Base-by-base conservation (phyloP, 2,888 invertebrate genomes). In the Tromatobia lineatoria region DNA sequence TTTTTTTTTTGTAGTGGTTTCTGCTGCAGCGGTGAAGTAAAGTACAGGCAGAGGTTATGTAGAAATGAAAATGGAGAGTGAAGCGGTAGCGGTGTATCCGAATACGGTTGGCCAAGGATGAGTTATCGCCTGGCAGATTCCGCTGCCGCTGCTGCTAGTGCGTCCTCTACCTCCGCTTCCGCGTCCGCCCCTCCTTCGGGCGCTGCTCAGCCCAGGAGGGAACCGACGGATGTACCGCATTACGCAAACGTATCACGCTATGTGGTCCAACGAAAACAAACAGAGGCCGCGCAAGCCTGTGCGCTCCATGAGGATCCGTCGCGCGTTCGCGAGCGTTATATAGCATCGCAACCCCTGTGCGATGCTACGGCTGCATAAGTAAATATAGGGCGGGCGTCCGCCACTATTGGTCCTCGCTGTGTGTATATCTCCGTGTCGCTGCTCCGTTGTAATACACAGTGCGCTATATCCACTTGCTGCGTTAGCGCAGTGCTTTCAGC, bases 211-310 rank as follows among this genome's bases (percentile, higher is more conserved):
- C 83, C 85, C 85, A 77, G 66, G 57, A 80, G 80, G 79, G 79
- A 85, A 83, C 79, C 82, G 73, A 80, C 87, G 89, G 91, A 91
- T 90, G 89, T 88, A 89, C 90, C 90, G 91, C 91, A 93, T 93
- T 93, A 93, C 92, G 92, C 93, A 93, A 93, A 93, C 92, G 92
- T 93, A 93, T 93, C 92, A 92, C 93, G 93, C 92, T 93, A 93
- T 93, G 92, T 93, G 91, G 92, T 91, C 92, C 93, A 93, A 92
- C 91, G 92, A 92, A 93, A 93, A 92, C 93, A 93, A 93, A 93
- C 92, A 93, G 90, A 90, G 90, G 89, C 90, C 86, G 88, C 88
- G 89, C 76, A 73, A 80, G 79, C 82, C 80, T 66, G 80, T 80
- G 76, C 82, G 73, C 80, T 64, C 66, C 83, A 69, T 69, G 82